Conservation (phyloP, 2,113 vertebrate species). For the Percina caprodes region DNA sequence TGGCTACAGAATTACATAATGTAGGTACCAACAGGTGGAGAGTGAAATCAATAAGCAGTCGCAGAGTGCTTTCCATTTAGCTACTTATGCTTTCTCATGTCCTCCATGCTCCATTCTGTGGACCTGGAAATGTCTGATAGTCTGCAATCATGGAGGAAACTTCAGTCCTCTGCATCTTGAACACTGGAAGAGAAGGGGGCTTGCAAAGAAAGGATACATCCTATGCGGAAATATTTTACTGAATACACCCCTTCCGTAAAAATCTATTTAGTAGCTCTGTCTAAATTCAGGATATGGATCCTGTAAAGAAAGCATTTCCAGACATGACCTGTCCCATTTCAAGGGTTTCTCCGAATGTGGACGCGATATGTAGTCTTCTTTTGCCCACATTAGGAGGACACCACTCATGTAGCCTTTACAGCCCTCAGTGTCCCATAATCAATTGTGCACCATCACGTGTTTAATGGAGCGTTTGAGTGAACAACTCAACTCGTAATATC, state of each 20-base stretch:
- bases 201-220: not conserved
- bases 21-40: not conserved
- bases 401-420: not conserved
- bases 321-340: slow-evolving; percentile 9
- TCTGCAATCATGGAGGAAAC: slow-evolving; percentile 15
- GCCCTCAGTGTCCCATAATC: not conserved
- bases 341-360: not conserved
- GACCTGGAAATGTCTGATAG: slow-evolving; percentile 39
- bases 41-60: slow-evolving; percentile 47
- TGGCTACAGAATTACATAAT: slow-evolving; percentile 30
- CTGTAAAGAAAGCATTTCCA: slow-evolving; percentile 15
- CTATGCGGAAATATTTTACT: not conserved
- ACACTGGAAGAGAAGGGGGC: not conserved
- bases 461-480: not conserved
- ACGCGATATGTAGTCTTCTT: not conserved
- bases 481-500: not conserved
- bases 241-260: not conserved
- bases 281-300: slow-evolving; percentile 7
- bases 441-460: not conserved
- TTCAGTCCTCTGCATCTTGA: not conserved
- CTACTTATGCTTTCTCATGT: slow-evolving; percentile 21
- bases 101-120: slow-evolving; percentile 11
- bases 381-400: not conserved
- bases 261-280: not conserved
- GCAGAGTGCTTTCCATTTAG: slow-evolving; percentile 34